Percentiles rank a stretch among this genome's conserved stretches.
These are phyloP conservation scores for Atopsyche davidsoni DNA, from an alignment of 1,140 invertebrate genomes.

Conservation along the genomic window DNA sequence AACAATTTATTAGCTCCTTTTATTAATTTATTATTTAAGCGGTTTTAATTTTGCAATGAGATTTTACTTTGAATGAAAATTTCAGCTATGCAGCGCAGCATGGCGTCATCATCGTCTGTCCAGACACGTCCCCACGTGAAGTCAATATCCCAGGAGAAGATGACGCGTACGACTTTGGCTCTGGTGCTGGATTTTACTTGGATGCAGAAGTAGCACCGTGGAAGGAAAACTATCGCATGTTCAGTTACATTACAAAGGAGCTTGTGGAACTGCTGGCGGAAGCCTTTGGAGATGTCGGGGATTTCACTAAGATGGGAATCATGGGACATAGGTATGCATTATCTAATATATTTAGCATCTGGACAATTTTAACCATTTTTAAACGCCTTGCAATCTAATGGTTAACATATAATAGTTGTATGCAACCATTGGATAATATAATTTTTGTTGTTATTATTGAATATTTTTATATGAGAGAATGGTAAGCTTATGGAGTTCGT, in stretches of 20 bases:
- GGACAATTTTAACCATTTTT: too few relatives aligned
- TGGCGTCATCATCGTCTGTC: conserved; percentile 79
- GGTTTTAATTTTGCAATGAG: background rate
- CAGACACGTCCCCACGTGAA: conserved; percentile 93
- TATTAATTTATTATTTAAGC: background rate
- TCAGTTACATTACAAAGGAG: conserved; percentile 91
- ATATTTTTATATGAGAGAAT: too few relatives aligned
- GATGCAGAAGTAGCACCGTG: conserved; percentile 89
- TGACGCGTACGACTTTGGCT: conserved; percentile 90
- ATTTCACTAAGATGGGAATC: conserved; percentile 63
- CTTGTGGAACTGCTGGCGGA: conserved; percentile 68
- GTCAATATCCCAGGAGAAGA: conserved; percentile 84
- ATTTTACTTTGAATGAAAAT: too few relatives aligned
- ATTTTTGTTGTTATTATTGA: too few relatives aligned
- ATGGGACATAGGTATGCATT: conserved; percentile 73
- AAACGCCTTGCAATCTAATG: too few relatives aligned
- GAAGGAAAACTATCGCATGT: conserved; percentile 95
- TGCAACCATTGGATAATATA: too few relatives aligned
- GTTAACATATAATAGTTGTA: too few relatives aligned
- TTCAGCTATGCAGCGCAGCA: conserved; percentile 67
- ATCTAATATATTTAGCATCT: background rate
- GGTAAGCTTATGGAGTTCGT: too few relatives aligned
- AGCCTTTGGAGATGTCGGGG: conserved; percentile 40
- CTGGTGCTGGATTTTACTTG: conserved; percentile 93
- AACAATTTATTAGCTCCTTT: too few relatives aligned